Evolutionary conservation across 2,888 invertebrate genomes (phyloP), one percentile per base, ranked within the genome.

Genomic region (Rambutsinella grinnellia): DNA sequence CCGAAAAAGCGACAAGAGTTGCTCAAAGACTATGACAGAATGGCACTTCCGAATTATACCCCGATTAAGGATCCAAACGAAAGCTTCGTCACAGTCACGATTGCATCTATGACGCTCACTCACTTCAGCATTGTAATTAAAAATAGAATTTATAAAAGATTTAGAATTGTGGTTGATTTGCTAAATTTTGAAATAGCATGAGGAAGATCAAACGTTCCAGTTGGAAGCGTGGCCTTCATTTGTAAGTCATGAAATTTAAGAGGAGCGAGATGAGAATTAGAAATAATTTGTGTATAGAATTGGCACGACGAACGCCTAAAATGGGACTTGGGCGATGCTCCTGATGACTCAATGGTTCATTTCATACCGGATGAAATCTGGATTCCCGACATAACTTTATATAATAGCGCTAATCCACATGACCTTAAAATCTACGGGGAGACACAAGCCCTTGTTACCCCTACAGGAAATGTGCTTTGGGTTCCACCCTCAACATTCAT

Each of bases 401-500:
- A 66, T 47, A 67, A 63, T 47, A 79, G 78, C 46, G 82, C 82
- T 1, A 51, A 61, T n/a, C 79, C 79, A 13, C 66, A 68, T 17
- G 47, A 76, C 27, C 44, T 81, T 23, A 63, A 68, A 15, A 62
- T 79, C 15, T 76, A 78, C n/a, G 80, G 79, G 15, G 78, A 81
- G 27, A 89, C 90, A 0, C 88, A 89, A 79, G 88, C 89, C 72
- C 79, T 90, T 2, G 88, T 89, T 1, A 85, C 86, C 47, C 83
- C 86, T 3, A 86, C 88, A 65, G 92, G 92, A 0, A 85, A 85
- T 3, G 89, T 92, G 0, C 79, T 90, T 3, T 92, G 92, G 92
- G 90, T 91, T 5, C 92, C 92, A 5, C 91, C 92, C 3, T 89
- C 91, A 1, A 91, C 91, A 79, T 91, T 93, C 77, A 87, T 91